A percentile compares a stretch with the other conserved stretches of the same genome.
Conservation (phyloP, 1,140 invertebrate species). For the Drosophila albomicans region DNA sequence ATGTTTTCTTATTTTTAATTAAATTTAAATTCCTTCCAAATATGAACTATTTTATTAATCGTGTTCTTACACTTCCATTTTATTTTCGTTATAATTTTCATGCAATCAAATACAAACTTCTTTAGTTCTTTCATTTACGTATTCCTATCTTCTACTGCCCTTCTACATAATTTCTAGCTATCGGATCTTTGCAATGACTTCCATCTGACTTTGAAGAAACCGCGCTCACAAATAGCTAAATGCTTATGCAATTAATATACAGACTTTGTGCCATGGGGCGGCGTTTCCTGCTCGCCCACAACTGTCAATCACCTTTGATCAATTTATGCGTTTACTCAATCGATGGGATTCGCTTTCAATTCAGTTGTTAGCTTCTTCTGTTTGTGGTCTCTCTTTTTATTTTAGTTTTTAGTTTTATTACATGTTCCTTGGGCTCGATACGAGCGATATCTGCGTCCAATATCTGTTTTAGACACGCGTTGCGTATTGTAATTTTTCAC, state of each 20-base stretch:
- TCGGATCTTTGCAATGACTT: not conserved
- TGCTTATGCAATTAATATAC: conserved; percentile 29
- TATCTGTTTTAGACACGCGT: conserved; percentile 69
- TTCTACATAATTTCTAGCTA: not conserved
- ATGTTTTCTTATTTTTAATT: too few relatives aligned
- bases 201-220: conserved; percentile 6
- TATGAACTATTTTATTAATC: too few relatives aligned
- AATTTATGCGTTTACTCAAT: conserved; percentile 78
- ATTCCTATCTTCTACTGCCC: not conserved
- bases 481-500: conserved; percentile 68
- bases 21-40: too few relatives aligned
- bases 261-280: conserved; percentile 23
- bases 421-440: conserved; percentile 50
- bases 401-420: conserved; percentile 8
- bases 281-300: conserved; percentile 73
- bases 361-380: conserved; percentile 22
- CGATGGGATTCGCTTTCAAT: conserved; percentile 51
- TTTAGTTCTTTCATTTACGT: not conserved
- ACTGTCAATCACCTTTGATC: conserved; percentile 69
- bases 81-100: too few relatives aligned
- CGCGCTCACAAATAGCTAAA: not conserved
- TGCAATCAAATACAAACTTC: not conserved
- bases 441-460: conserved; percentile 34
- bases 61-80: too few relatives aligned
- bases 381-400: conserved; percentile 8